Conservation (phyloP, 2,797 vertebrate species). For the Centroberyx gerrardi region DNA sequence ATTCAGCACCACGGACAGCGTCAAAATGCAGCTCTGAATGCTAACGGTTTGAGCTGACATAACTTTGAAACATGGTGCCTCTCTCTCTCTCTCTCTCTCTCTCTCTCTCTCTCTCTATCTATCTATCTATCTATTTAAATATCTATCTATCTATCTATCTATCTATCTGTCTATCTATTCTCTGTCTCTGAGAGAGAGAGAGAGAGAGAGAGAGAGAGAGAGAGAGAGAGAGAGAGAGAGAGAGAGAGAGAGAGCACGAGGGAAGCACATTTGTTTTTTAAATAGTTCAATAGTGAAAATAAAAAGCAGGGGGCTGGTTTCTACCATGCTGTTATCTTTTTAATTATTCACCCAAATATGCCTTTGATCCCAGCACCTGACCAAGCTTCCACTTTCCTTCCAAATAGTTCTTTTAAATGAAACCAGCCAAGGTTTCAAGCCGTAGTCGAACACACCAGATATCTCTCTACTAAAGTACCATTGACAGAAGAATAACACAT, state of each 20-base stretch:
- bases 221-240: constrained; percentile 1
- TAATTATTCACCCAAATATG: constrained; percentile 63
- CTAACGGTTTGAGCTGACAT: constrained; percentile 43
- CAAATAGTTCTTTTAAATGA: constrained; percentile 29
- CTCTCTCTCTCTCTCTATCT: constrained; percentile 20
- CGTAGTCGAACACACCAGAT: not conserved
- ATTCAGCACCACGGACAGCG: constrained; percentile 85
- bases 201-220: not conserved
- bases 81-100: constrained; percentile 7
- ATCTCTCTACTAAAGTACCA: constrained; percentile 5
- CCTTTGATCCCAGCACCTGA: constrained; percentile 62
- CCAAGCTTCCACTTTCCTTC: constrained; percentile 37
- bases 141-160: constrained; percentile 6
- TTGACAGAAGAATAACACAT: no score
- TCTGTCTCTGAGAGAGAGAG: no score
- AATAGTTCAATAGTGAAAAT: constrained; percentile 25
- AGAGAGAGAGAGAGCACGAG: not conserved
- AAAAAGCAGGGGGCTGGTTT: constrained; percentile 16
- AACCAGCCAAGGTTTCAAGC: constrained; percentile 14
- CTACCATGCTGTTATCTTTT: constrained; percentile 44
- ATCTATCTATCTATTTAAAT: not conserved
- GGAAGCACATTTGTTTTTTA: constrained; percentile 33
- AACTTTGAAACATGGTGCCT: constrained; percentile 26
- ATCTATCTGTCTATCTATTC: constrained; percentile 10
- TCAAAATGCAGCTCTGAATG: constrained; percentile 46